These are phyloP conservation scores for Salticus scenicus DNA, from an alignment of 2,888 invertebrate genomes.

Conservation along the genomic window DNA sequence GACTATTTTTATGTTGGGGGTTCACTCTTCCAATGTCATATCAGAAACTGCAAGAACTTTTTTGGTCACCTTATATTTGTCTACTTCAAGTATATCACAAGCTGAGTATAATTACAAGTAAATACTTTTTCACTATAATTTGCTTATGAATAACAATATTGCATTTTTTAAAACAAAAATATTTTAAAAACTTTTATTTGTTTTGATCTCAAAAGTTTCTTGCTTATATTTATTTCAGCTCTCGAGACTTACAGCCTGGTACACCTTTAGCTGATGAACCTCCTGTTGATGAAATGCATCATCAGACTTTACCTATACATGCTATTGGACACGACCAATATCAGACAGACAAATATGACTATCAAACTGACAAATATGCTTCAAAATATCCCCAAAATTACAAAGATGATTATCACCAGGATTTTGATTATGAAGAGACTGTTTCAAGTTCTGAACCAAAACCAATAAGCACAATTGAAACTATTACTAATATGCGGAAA, in stretches of 20 bases:
- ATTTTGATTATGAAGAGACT: not conserved
- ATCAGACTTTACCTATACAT: slow-evolving; percentile 28
- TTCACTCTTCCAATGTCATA: too few relatives aligned
- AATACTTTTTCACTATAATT: too few relatives aligned
- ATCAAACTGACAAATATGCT: slow-evolving; percentile 22
- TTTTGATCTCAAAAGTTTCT: too few relatives aligned
- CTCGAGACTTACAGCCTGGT: slow-evolving; percentile 47
- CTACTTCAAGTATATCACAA: too few relatives aligned
- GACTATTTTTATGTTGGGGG: too few relatives aligned
- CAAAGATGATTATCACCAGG: slow-evolving; percentile 22
- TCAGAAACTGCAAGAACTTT: too few relatives aligned
- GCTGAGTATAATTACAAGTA: too few relatives aligned
- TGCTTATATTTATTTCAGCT: not conserved
- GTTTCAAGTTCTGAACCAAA: slow-evolving; percentile 9
- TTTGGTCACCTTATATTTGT: too few relatives aligned
- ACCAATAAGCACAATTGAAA: slow-evolving; percentile 56
- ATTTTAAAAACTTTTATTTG: too few relatives aligned
- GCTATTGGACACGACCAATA: slow-evolving; percentile 43
- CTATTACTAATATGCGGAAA: slow-evolving; percentile 45
- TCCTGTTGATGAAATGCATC: slow-evolving; percentile 29
- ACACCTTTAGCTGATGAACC: slow-evolving; percentile 70
- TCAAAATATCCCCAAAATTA: not conserved
- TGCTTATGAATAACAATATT: too few relatives aligned
- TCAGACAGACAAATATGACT: slow-evolving; percentile 29
- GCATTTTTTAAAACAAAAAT: too few relatives aligned